Evolutionary conservation across 1,140 invertebrate genomes (phyloP), one percentile per base, ranked within the genome.

Genomic region (Heliconius hermathena): DNA sequence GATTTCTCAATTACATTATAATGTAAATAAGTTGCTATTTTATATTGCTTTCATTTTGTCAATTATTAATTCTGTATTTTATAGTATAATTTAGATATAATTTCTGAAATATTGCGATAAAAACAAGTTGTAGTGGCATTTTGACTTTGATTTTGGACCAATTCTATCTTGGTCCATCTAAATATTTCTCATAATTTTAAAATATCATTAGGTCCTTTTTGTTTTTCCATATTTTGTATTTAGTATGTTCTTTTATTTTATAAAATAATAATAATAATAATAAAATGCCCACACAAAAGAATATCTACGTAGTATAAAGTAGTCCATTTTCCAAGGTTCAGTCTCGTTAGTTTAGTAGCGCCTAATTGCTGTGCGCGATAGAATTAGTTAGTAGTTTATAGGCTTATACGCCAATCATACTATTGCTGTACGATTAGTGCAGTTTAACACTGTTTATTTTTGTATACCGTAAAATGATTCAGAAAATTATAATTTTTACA

Each of bases 341-440:
- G n/a, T 60, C 54, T 66, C 13, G 60, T 66, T 66, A 66, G 60
- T 66, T 73, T 71, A 78, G 20, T 33, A 73, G 26, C 76, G 71
- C 4, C 52, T 77, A 81, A 77, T 81, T 60, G n/a, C 9, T 57
- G 75, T 74, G 41, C 46, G 54, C 79, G 75, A 80, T 74, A 74
- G 46, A 77, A 81, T n/a, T n/a, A n/a, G n/a, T n/a, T n/a, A n/a
- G n/a, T n/a, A 70, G 11, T 74, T 81, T 81, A 81, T 74, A 36
- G 72, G 18, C 29, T 18, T 8, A 76, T 18, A 52, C 46, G 82
- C 78, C 91, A 93, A 93, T 93, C 33, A 36, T 36, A 29, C 57
- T 72, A 52, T 38, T 52, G 80, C 86, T 91, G 80, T 84, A 86
- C 91, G 83, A 87, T 76, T 79, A 93, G 84, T 90, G 77, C 57